Conservation (phyloP, 2,797 vertebrate species). For the Australoheros facetus region DNA sequence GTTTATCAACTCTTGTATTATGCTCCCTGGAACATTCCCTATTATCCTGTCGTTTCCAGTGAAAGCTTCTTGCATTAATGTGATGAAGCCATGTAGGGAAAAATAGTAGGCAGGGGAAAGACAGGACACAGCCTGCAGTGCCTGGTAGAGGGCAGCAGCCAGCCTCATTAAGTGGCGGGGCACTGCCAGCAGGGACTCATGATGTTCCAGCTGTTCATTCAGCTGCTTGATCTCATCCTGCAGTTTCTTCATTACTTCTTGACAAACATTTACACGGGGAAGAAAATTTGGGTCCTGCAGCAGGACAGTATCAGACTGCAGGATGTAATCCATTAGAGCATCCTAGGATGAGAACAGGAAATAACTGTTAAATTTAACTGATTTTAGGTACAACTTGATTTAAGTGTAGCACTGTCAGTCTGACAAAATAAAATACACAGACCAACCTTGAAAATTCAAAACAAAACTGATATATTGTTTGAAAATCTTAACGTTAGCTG, state of each 20-base stretch:
- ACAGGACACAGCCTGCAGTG: slow-evolving; percentile 78
- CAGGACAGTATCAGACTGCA: slow-evolving; percentile 47
- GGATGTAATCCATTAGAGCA: slow-evolving; percentile 69
- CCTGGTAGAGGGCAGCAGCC: slow-evolving; percentile 72
- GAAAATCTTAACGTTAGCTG: no score
- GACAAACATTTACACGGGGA: slow-evolving; percentile 34
- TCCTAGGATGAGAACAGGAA: slow-evolving; percentile 55
- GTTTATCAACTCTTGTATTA: slow-evolving; percentile 68
- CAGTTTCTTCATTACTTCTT: slow-evolving; percentile 56
- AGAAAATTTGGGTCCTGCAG: slow-evolving; percentile 67
- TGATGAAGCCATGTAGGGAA: slow-evolving; percentile 69
- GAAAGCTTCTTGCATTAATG: slow-evolving; percentile 61
- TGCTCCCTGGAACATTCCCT: slow-evolving; percentile 32
- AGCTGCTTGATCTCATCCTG: slow-evolving; percentile 54
- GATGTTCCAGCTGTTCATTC: slow-evolving; percentile 48
- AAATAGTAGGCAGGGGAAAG: slow-evolving; percentile 83
- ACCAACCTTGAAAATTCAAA: background rate
- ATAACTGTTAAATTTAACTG: background rate
- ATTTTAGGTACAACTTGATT: background rate
- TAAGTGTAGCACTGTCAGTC: background rate
- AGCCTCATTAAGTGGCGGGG: slow-evolving; percentile 63
- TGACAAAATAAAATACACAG: background rate
- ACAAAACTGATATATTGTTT: background rate
- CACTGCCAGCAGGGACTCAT: slow-evolving; percentile 51
- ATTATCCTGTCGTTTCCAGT: slow-evolving; percentile 28